Conservation (phyloP, 1,140 invertebrate species). For the honey bee (Apis mellifera) region Amel_HAv3.1 CM009940.2:1684001-1684500, state of each 20-base stretch:
- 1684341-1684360: background rate
- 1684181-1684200: conserved; percentile 15
- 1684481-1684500: conserved; percentile 66
- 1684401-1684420: conserved; percentile 49
- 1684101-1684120: conserved; percentile 9
- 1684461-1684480: conserved; percentile 50
- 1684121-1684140: conserved; percentile 16
- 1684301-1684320: background rate
- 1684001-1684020: too few species aligned
- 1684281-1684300: conserved; percentile 35
- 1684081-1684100: background rate
- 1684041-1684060: too few species aligned
- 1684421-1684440: conserved; percentile 63
- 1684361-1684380: background rate
- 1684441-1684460: conserved; percentile 58
- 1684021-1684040: too few species aligned
- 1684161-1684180: conserved; percentile 1
- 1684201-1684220: conserved; percentile 18
- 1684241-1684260: background rate
- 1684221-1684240: conserved; percentile 43
- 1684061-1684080: background rate
- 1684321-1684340: background rate
- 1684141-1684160: conserved; percentile 13
- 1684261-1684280: background rate
- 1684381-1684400: background rate